phyloP scores from a whole-genome alignment of 2,113 vertebrate genomes.

The Turnix velox region DNA sequence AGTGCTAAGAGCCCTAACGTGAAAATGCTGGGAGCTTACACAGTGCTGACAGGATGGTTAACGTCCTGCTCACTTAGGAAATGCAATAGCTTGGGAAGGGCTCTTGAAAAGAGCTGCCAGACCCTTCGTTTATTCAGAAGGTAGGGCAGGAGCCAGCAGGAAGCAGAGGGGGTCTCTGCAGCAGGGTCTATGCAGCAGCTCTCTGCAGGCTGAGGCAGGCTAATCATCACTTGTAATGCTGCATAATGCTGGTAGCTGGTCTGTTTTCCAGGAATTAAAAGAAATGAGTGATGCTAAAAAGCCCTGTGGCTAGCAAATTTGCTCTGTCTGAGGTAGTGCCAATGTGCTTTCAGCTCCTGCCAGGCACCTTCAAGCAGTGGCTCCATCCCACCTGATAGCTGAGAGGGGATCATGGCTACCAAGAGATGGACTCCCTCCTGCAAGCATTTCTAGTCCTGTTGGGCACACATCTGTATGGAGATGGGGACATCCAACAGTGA shows the following conservation, averaged over 20 bases:
- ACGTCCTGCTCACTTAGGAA: neutral
- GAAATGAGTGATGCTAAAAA: neutral
- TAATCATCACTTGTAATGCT: neutral
- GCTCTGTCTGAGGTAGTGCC: neutral
- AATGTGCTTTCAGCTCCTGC: neutral
- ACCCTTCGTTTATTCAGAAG: neutral
- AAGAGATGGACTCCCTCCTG: neutral
- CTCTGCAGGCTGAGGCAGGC: neutral
- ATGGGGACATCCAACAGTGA: neutral
- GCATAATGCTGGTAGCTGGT: neutral
- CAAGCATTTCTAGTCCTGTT: neutral
- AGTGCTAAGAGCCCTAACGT: neutral
- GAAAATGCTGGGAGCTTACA: neutral
- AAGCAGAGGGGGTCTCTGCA: neutral
- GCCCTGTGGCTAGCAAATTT: neutral
- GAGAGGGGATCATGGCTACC: neutral
- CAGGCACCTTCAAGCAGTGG: neutral
- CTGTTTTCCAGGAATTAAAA: neutral
- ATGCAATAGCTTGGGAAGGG: neutral
- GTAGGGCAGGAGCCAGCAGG: neutral
- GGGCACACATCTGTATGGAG: neutral
- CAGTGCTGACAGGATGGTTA: neutral
- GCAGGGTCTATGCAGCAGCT: rapidly evolving
- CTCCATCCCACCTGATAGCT: neutral
- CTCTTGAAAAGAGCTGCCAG: neutral